Evolutionary conservation across 2,113 vertebrate genomes (phyloP).

Genomic region (Seriola rivoliana): DNA sequence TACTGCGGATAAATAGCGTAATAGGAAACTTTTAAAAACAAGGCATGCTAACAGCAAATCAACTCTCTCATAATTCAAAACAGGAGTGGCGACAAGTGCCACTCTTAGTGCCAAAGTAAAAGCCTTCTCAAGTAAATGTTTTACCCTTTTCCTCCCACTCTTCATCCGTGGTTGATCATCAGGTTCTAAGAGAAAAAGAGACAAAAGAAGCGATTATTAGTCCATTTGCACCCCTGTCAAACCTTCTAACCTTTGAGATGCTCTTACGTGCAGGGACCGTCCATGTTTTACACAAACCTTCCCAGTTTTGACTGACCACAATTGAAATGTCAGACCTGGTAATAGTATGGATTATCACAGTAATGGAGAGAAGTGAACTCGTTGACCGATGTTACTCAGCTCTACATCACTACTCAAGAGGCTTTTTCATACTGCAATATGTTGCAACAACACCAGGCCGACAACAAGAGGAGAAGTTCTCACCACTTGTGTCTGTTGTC

Average conservation of each 20-base stretch:
- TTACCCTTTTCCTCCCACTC: slow-evolving; percentile 45
- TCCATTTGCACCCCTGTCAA: slow-evolving; percentile 21
- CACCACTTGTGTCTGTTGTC: not conserved
- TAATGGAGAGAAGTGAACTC: slow-evolving; percentile 34
- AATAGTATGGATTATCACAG: slow-evolving; percentile 52
- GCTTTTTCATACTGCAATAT: not conserved
- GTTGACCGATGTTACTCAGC: slow-evolving; percentile 10
- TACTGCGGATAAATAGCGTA: slow-evolving; percentile 51
- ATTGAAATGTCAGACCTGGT: slow-evolving; percentile 60
- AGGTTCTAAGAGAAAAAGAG: slow-evolving; percentile 74
- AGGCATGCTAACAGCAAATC: slow-evolving; percentile 66
- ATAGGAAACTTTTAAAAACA: slow-evolving; percentile 50
- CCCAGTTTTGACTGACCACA: slow-evolving; percentile 24
- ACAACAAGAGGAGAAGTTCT: not conserved
- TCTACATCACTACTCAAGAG: not conserved
- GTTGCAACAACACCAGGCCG: not conserved
- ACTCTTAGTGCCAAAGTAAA: slow-evolving; percentile 48
- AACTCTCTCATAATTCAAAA: slow-evolving; percentile 37
- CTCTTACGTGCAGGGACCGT: slow-evolving; percentile 33
- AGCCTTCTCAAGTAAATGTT: slow-evolving; percentile 23
- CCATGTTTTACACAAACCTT: not conserved
- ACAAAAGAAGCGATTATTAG: slow-evolving; percentile 22
- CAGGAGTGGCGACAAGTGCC: not conserved
- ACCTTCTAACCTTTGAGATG: slow-evolving; percentile 61
- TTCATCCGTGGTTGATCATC: slow-evolving; percentile 83